Evolutionary conservation across 2,888 invertebrate genomes (phyloP).

Genomic region (Pasiphila rectangulata): DNA sequence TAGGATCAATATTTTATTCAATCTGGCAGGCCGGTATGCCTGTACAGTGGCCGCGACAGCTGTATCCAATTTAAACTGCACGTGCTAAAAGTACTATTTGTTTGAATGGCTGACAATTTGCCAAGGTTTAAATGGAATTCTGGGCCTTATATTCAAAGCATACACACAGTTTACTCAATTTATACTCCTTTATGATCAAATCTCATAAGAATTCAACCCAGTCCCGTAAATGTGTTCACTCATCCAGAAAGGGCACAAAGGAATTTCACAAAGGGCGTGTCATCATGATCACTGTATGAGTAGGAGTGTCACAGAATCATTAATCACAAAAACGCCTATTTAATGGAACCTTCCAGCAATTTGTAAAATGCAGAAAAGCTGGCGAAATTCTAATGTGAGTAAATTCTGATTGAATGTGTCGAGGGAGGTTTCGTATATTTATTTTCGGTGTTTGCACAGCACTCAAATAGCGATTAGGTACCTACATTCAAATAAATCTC

Average conservation of each 20-base stretch:
- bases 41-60: too few species aligned
- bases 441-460: constrained; percentile 3
- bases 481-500: constrained; percentile 5
- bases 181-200: not conserved
- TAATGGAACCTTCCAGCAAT: constrained; percentile 31
- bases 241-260: constrained; percentile 9
- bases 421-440: constrained; percentile 14
- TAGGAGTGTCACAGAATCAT: constrained; percentile 33
- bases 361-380: constrained; percentile 18
- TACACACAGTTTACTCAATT: not conserved
- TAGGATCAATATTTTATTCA: too few species aligned
- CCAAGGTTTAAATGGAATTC: too few species aligned
- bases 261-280: constrained; percentile 11
- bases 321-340: constrained; percentile 46
- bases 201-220: not conserved
- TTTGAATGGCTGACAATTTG: too few species aligned
- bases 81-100: too few species aligned
- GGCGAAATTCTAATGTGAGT: constrained; percentile 16
- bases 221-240: constrained; percentile 5
- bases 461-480: constrained; percentile 1
- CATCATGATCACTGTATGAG: constrained; percentile 26
- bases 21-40: too few species aligned
- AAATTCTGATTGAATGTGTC: constrained; percentile 19
- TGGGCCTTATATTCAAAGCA: too few species aligned
- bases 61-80: too few species aligned